Base-by-base conservation (phyloP, 2,888 invertebrate genomes). In the Pseudolycoriella hygida region DNA sequence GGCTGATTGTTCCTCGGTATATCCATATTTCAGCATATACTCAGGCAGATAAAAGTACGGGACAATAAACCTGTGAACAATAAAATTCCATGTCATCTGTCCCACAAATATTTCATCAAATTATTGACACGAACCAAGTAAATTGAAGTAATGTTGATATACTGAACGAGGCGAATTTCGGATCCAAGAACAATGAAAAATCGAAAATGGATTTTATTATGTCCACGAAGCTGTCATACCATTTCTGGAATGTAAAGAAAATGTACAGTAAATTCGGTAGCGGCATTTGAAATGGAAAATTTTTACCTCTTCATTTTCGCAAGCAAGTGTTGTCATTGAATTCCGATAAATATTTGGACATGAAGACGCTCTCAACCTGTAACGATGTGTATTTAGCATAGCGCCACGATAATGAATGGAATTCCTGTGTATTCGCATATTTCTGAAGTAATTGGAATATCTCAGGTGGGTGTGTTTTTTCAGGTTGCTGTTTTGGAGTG, bases 21-120 rank as follows among this genome's bases (percentile, higher is more conserved):
- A 84, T 1, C 77, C 77, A 49, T 75, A 70, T 10, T 75, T 73
- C 31, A 73, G 73, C 68, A 88, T 80, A 60, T 85, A 80, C 56
- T 93, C 90, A 45, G 85, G 83, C 50, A 93, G 70, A 65, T 90
- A 94, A 61, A 94, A 86, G 67, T 96, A 96, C 12, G 93, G 92
- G 47, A 94, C 86, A 57, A 96, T 93, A 64, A 86, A 87, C 85
- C 90, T 92, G 46, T 34, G 34, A 34, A 10, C 15, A 19, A 25
- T 3, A 15, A 6, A 2, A 39, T 17, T 44, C 2, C 12, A 39
- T 18, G 18, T 34, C 34, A 17, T 17, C 17, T 17, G 4, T 39
- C 4, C 17, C 17, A 17, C 17, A 89, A 63, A 89, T 83, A 64
- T 90, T 90, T 8, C 17, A 3, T 39, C 17, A 87, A 86, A 43